Base-by-base conservation (phyloP, 1,140 invertebrate species). In the Pogonognathellus flavescens region DNA sequence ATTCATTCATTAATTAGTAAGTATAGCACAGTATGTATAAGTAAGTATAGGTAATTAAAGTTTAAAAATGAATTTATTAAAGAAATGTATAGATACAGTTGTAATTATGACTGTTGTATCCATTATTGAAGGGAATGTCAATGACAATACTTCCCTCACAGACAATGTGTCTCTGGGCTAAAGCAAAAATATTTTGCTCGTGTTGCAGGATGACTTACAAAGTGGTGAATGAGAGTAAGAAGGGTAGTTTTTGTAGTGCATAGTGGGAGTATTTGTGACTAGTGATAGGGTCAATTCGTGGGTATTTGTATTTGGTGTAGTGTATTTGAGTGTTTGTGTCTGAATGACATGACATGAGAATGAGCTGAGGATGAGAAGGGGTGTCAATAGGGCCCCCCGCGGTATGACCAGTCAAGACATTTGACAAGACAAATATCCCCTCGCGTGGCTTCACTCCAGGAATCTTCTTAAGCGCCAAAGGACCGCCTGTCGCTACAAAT, bases 361-460 rank as follows among this genome's bases (percentile, higher is more conserved):
- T 22, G 18, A 80, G 53, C 25, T 18, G 55, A 62, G 20, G 50
- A 49, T 82, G 53, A 82, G 81, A 62, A 49, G 53, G 81, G 81
- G 83, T 84, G 83, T 84, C 60, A 72, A 70, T 66, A 84, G 83
- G 13, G 62, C 59, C 83, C 83, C 83, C 83, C 60, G 83, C 16
- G 10, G 83, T 55, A 16, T 13, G 16, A 66, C 14, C 83, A 72
- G 83, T 84, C 60, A 72, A 84, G 83, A 84, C 60, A 72, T 72
- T 81, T 72, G 83, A 84, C 60, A 84, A 84, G 83, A 84, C 83
- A 84, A 84, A 84, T 84, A 70, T 72, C 57, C 41, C 25, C 66
- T 84, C 60, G 83, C 83, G 66, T 66, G 83, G 62, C 22, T 49
- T 70, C 60, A 14, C 83, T 9, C 57, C 62, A 50, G 83, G 83